Evolutionary conservation across 1,140 invertebrate species (phyloP), one percentile per base, ranked within the genome.

Genomic region (Drosophila pectinifera): DNA sequence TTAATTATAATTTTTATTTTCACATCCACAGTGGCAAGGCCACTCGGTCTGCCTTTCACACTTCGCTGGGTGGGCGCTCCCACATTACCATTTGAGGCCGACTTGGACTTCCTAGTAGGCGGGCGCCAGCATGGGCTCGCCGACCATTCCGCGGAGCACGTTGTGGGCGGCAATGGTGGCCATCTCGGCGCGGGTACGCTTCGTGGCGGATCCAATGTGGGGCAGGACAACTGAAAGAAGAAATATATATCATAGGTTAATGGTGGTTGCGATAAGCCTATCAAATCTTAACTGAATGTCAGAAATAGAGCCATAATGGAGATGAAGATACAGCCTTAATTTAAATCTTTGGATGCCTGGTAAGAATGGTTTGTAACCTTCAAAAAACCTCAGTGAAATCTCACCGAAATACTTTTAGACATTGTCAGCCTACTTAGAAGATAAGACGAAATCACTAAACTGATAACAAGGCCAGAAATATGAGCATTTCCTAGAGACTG

Each of bases 201-300:
- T 78, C 0, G 97, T 97, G 11, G 97, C 96, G 90, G 96, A 97
- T 20, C 97, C 97, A 81, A 98, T 93, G 92, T 99, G 98, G 7
- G 98, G 98, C 22, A 98, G 91, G 69, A 96, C 95, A 95, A 93
- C 89, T 92, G 61, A 68, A 92, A 80, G 88, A 22, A 24, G 3
- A 48, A 24, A 38, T 26, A 41, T 41, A 70, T 75, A 13, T 56
- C 28, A 57, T 75, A 42, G 45, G 22, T 53, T 45, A 59, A 31
- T 41, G 7, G 4, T 8, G 11, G 28, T 14, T 20, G 14, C 10
- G 28, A 59, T 20, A n/a, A n/a, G n/a, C n/a, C n/a, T n/a, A n/a
- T n/a, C n/a, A n/a, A n/a, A n/a, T n/a, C n/a, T n/a, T n/a, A n/a
- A n/a, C n/a, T n/a, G 10, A 61, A 39, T 18, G n/a, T 43, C 7